Evolutionary conservation across 2,797 vertebrate genomes (phyloP), one percentile per base, ranked within the genome.

Genomic region (Leucoraja ocellata): DNA sequence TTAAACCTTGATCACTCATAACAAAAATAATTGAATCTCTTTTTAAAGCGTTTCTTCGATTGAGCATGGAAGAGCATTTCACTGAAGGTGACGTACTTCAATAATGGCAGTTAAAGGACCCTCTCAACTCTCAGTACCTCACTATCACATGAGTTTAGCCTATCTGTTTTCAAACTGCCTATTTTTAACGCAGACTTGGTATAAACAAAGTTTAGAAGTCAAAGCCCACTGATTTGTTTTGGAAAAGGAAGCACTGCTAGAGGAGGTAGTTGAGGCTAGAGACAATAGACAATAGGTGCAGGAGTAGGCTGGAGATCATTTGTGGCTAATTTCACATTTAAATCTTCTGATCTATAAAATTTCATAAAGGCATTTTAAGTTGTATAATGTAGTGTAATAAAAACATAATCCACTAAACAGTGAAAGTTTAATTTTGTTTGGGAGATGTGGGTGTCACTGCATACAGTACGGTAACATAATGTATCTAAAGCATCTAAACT

Each of bases 201-300:
- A n/a, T 88, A 88, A 88, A 68, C 61, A 88, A 63, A 36, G 14
- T 68, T 88, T 54, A 88, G 68, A 88, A 88, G 68, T 88, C 65
- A 36, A 65, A 9, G n/a, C n/a, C 28, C 32, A 8, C n/a, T 68
- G 84, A 65, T 84, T 63, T 65, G 28, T n/a, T 32, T 13, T 88
- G 63, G 14, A 88, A 36, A 65, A 32, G 8, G n/a, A 88, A 68
- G 5, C 32, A 8, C 28, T 65, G 16, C 63, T 4, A 54, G 46
- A 54, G 46, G 46, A 54, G 4, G 46, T 54, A 4, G 4, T 54
- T 54, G 46, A 54, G 46, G 46, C 46, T 5, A 54, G 46, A 54
- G 46, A 54, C 46, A 54, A 54, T 54, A 54, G 46, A 54, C 46
- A 54, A 54, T 5, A 54, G 46, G 46, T 54, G 4, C 46, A 54